A percentile compares a stretch with the other conserved stretches of the same genome.
Evolutionary conservation across 2,888 invertebrate species (phyloP).

Genomic region (Aleiodes leptofemur): DNA sequence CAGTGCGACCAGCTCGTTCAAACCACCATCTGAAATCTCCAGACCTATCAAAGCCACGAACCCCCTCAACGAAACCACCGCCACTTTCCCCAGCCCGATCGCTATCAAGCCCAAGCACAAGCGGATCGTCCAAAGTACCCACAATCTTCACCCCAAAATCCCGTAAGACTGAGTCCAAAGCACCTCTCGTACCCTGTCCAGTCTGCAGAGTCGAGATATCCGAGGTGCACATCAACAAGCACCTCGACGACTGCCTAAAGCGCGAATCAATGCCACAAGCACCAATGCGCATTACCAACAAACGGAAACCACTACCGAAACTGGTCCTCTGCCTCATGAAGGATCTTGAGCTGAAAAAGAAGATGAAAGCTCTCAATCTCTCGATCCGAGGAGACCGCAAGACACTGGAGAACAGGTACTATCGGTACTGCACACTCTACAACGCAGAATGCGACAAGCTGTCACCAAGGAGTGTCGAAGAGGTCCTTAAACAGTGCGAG

Average conservation of each 20-base stretch:
- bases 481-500: slow-evolving; percentile 73
- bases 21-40: slow-evolving; percentile 53
- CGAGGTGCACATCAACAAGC: slow-evolving; percentile 74
- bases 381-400: slow-evolving; percentile 74
- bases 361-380: slow-evolving; percentile 75
- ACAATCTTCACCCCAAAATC: slow-evolving; percentile 65
- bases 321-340: slow-evolving; percentile 76
- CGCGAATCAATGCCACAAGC: slow-evolving; percentile 56
- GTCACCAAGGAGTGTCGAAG: slow-evolving; percentile 72
- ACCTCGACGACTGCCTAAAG: slow-evolving; percentile 76
- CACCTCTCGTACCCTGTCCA: slow-evolving; percentile 72
- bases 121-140: slow-evolving; percentile 56
- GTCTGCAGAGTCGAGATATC: slow-evolving; percentile 75
- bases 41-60: slow-evolving; percentile 32
- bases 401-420: slow-evolving; percentile 69
- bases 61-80: slow-evolving; percentile 8
- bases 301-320: slow-evolving; percentile 76
- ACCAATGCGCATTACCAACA: slow-evolving; percentile 56
- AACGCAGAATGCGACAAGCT: slow-evolving; percentile 76
- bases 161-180: slow-evolving; percentile 51
- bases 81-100: slow-evolving; percentile 38
- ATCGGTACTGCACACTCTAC: slow-evolving; percentile 72
- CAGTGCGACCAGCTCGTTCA: slow-evolving; percentile 55
- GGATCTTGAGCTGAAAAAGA: slow-evolving; percentile 74
- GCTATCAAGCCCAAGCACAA: slow-evolving; percentile 63